phyloP scores from a whole-genome alignment of 2,888 invertebrate species.

The Gortyna flavago region DNA sequence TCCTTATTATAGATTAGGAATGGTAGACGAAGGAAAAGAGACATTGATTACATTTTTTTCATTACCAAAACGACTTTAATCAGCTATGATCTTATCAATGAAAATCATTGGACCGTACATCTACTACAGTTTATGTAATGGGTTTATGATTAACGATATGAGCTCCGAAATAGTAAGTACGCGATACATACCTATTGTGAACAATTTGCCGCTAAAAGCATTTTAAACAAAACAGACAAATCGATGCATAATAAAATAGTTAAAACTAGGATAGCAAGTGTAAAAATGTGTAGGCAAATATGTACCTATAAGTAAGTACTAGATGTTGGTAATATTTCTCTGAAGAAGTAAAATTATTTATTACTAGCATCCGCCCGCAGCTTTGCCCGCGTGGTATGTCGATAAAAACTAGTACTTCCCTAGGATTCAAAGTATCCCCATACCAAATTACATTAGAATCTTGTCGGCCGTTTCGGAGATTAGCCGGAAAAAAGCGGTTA shows the following conservation, averaged over 20 bases:
- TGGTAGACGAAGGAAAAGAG: not conserved
- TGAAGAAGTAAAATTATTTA: not conserved
- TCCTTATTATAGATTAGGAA: not conserved
- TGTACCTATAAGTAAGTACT: not conserved
- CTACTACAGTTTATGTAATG: conserved; percentile 42
- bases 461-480: too few species aligned
- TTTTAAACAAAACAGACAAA: not conserved
- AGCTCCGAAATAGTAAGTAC: not conserved
- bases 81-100: conserved; percentile 9
- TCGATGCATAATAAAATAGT: not conserved
- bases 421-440: too few species aligned
- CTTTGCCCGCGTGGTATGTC: too few species aligned
- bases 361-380: too few species aligned
- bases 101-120: conserved; percentile 18
- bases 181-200: not conserved
- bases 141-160: conserved; percentile 24
- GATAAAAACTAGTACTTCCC: too few species aligned
- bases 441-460: too few species aligned
- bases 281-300: too few species aligned
- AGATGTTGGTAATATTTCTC: not conserved
- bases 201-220: not conserved
- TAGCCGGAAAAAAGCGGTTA: too few species aligned
- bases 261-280: not conserved
- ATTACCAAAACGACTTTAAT: conserved; percentile 6
- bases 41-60: not conserved